phyloP scores from a whole-genome alignment of 2,797 vertebrate genomes.

The Pseudopleuronectes americanus region DNA sequence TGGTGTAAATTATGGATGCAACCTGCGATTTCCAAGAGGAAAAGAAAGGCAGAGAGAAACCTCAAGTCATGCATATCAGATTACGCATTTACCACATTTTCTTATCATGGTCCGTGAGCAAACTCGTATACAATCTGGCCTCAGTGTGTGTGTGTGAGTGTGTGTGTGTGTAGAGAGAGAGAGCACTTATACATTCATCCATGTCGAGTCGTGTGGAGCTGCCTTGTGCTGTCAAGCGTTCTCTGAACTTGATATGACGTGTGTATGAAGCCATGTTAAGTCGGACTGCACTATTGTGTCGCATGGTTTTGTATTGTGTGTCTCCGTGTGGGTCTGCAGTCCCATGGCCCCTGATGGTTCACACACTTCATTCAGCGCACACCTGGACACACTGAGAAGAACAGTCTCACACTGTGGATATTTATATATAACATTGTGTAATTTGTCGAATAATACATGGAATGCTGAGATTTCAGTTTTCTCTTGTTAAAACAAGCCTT shows the following conservation, averaged over 20 bases:
- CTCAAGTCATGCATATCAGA: conserved; percentile 87
- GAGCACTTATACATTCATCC: conserved; percentile 67
- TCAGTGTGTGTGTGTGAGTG: conserved; percentile 66
- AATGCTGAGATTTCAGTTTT: conserved; percentile 44
- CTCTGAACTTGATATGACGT: conserved; percentile 58
- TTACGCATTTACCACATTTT: conserved; percentile 84
- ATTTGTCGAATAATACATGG: conserved; percentile 7
- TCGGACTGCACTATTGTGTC: conserved; percentile 29
- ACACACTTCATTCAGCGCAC: neutral
- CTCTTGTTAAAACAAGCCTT: conserved; percentile 21
- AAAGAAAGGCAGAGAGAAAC: conserved; percentile 82
- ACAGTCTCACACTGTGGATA: conserved; percentile 6
- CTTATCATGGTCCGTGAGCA: conserved; percentile 83
- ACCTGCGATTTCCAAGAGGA: conserved; percentile 85
- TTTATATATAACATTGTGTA: conserved; percentile 20
- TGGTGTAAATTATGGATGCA: conserved; percentile 85
- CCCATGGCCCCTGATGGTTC: conserved; percentile 17
- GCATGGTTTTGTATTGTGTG: conserved; percentile 25
- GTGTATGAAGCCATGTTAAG: conserved; percentile 50
- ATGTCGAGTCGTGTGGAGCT: conserved; percentile 64
- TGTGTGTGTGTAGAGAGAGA: conserved; percentile 23
- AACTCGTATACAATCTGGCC: conserved; percentile 78
- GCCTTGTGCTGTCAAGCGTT: conserved; percentile 63
- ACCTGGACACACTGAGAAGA: neutral
- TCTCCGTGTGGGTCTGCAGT: conserved; percentile 13